Evolutionary conservation across 2,888 invertebrate species (phyloP).

Genomic region (Camptogramma bilineatum): DNA sequence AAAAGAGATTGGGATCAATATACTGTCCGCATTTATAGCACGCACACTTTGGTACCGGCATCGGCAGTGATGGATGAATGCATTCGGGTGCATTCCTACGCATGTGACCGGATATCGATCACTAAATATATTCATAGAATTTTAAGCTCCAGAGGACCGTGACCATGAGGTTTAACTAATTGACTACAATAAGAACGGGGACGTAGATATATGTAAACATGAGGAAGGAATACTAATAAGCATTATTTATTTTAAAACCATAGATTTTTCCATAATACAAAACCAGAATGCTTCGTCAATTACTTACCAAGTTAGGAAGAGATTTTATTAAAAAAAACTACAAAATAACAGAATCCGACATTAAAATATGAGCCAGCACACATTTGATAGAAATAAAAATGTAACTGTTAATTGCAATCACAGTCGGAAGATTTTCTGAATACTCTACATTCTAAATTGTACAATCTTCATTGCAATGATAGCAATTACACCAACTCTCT

Average conservation of each 20-base stretch:
- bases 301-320: no score
- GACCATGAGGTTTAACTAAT: constrained; percentile 18
- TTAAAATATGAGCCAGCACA: background rate
- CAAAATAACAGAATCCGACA: no score
- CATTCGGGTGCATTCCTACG: constrained; percentile 43
- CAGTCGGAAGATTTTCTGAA: background rate
- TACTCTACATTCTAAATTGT: background rate
- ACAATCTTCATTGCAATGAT: background rate
- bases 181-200: constrained; percentile 33
- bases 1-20: constrained; percentile 7
- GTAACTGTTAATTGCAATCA: background rate
- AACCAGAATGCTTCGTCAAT: background rate
- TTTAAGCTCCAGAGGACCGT: constrained; percentile 34
- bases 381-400: background rate
- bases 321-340: no score
- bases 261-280: background rate
- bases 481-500: background rate
- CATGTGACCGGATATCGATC: constrained; percentile 53
- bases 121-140: constrained; percentile 62
- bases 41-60: constrained; percentile 25
- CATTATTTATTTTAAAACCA: background rate
- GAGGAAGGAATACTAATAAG: background rate
- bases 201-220: background rate
- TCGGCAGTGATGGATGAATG: constrained; percentile 52
- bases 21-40: constrained; percentile 9